phyloP scores from a whole-genome alignment of 2,113 vertebrate species.

The Notarius quadriscutis region DNA sequence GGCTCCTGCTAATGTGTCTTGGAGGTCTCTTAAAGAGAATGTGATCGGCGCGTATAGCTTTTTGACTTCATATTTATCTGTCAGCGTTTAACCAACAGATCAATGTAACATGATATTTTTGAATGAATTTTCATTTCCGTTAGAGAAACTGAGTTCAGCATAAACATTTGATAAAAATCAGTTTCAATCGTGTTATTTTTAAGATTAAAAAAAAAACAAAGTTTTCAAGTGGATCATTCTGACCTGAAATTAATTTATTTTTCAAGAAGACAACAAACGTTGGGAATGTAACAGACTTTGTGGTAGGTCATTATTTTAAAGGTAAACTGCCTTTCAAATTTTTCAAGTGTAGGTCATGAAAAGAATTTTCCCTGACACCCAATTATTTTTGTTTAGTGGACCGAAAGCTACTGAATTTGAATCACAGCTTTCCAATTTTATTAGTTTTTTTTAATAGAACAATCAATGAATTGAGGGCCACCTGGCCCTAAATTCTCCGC shows the following conservation, averaged over 20 bases:
- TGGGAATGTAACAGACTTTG: not conserved
- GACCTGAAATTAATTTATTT: not conserved
- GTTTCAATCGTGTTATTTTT: not conserved
- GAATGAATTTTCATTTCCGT: not conserved
- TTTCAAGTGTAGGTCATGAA: no score
- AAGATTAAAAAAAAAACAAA: no score
- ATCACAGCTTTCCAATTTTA: no score
- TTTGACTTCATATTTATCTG: not conserved
- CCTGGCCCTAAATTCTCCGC: no score
- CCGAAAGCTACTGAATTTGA: no score
- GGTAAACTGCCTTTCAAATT: no score
- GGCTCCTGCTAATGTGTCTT: not conserved
- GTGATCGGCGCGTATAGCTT: not conserved
- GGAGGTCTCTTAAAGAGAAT: not conserved
- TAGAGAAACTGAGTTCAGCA: not conserved
- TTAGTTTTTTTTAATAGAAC: no score
- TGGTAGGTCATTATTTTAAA: not conserved
- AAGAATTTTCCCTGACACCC: no score
- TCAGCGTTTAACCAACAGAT: not conserved
- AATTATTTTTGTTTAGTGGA: no score
- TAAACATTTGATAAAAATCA: not conserved
- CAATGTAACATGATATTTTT: not conserved
- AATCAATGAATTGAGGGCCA: no score
- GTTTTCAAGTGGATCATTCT: not conserved
- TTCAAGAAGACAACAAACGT: not conserved